phyloP scores from a whole-genome alignment of 2,797 vertebrate species.

The Liasis olivaceus region DNA sequence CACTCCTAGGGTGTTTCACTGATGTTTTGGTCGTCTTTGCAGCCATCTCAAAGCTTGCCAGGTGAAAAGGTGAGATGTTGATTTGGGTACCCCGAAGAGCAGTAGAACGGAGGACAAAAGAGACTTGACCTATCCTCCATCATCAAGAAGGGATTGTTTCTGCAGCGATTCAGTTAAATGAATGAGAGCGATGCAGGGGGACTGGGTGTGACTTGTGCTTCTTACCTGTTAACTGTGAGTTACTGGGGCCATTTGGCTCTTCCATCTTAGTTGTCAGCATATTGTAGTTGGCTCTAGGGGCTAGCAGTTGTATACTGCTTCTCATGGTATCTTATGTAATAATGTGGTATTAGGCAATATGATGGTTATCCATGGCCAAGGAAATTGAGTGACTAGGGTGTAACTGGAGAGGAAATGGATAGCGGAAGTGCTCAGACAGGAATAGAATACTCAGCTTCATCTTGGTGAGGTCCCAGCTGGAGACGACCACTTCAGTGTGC shows the following conservation, averaged over 20 bases:
- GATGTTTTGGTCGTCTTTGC: too few relatives aligned
- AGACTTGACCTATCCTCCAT: background rate
- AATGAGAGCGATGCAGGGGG: background rate
- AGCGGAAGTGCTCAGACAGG: background rate
- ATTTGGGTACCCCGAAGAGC: background rate
- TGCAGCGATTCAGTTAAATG: background rate
- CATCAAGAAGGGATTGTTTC: background rate
- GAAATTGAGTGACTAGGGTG: background rate
- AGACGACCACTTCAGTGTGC: background rate
- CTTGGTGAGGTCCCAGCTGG: background rate
- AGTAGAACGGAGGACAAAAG: background rate
- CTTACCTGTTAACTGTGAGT: background rate
- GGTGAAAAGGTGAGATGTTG: background rate
- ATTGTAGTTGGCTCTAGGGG: too few relatives aligned
- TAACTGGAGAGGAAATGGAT: background rate
- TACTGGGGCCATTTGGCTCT: background rate
- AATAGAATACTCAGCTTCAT: background rate
- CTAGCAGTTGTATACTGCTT: background rate
- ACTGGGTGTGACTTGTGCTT: background rate
- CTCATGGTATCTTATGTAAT: background rate
- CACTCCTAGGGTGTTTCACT: background rate
- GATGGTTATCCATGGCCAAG: background rate
- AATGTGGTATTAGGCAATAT: too few relatives aligned
- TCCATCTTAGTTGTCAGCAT: background rate
- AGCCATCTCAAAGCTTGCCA: background rate